A percentile compares a stretch with the other conserved stretches of the same genome.
phyloP scores from a whole-genome alignment of 2,113 vertebrate species.

The Myocastor coypus region DNA sequence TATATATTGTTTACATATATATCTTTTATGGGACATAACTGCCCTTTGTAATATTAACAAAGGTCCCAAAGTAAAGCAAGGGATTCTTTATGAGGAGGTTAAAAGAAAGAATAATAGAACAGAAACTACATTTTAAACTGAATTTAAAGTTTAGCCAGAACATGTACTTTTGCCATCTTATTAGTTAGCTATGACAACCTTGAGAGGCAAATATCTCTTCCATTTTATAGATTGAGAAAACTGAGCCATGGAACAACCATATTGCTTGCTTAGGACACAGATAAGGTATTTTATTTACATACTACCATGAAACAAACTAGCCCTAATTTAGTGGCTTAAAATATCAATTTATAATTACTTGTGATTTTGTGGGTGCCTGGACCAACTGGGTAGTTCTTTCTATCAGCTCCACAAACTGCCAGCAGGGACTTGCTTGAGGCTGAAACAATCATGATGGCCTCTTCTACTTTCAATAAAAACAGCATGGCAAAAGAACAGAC shows the following conservation, averaged over 20 bases:
- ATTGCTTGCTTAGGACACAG: conserved; percentile 23
- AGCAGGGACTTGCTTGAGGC: neutral
- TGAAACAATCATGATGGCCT: neutral
- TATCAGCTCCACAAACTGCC: neutral
- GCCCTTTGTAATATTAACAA: neutral
- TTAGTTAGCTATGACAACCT: neutral
- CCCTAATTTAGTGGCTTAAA: neutral
- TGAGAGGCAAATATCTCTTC: neutral
- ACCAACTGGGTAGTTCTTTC: neutral
- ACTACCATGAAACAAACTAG: neutral
- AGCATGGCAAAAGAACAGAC: neutral
- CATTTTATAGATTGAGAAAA: conserved; percentile 19
- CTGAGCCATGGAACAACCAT: neutral
- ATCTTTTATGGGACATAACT: neutral
- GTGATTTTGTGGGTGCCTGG: neutral
- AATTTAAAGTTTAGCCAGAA: conserved; percentile 27
- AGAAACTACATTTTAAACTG: conserved; percentile 39
- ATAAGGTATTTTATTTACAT: neutral
- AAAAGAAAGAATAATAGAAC: neutral
- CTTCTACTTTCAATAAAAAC: neutral
- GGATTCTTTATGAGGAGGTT: neutral
- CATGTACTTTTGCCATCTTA: neutral
- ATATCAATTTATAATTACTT: neutral
- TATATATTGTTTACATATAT: neutral
- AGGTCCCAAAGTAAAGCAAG: neutral